These are phyloP conservation scores for Adela reaumurella DNA, from an alignment of 2,888 invertebrate species.

Conservation along the genomic window DNA sequence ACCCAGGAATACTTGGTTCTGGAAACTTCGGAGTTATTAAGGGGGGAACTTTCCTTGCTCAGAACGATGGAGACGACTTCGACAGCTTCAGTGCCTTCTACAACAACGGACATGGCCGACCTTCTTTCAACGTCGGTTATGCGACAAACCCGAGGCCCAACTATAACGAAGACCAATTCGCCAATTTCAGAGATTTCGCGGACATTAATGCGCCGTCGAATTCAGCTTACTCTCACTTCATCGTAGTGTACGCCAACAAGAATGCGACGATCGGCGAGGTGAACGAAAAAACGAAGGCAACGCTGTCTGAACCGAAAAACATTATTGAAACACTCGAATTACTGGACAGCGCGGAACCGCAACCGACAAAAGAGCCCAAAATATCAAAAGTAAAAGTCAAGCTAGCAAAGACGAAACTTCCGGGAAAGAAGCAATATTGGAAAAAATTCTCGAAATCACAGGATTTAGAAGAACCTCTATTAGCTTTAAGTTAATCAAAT, in stretches of 20 bases:
- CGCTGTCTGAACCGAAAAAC: conserved; percentile 66
- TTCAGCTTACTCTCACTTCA: conserved; percentile 74
- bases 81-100: conserved; percentile 60
- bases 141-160: conserved; percentile 70
- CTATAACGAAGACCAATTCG: conserved; percentile 79
- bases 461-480: conserved; percentile 60
- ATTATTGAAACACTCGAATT: conserved; percentile 77
- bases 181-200: conserved; percentile 86
- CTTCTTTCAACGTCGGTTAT: conserved; percentile 57
- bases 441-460: conserved; percentile 37
- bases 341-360: conserved; percentile 51
- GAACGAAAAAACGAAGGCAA: conserved; percentile 37
- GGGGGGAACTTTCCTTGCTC: conserved; percentile 82
- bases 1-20: conserved; percentile 68
- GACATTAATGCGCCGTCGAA: conserved; percentile 83
- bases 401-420: conserved; percentile 49
- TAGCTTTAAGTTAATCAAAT: conserved; percentile 63
- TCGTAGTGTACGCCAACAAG: conserved; percentile 80
- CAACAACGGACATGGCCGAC: conserved; percentile 70
- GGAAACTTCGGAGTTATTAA: conserved; percentile 84
- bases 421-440: conserved; percentile 45
- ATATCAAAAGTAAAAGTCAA: conserved; percentile 64
- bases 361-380: conserved; percentile 35
- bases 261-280: conserved; percentile 63
- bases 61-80: conserved; percentile 55